Base-by-base conservation (phyloP, 2,113 vertebrate genomes). In the Papio anubis region DNA sequence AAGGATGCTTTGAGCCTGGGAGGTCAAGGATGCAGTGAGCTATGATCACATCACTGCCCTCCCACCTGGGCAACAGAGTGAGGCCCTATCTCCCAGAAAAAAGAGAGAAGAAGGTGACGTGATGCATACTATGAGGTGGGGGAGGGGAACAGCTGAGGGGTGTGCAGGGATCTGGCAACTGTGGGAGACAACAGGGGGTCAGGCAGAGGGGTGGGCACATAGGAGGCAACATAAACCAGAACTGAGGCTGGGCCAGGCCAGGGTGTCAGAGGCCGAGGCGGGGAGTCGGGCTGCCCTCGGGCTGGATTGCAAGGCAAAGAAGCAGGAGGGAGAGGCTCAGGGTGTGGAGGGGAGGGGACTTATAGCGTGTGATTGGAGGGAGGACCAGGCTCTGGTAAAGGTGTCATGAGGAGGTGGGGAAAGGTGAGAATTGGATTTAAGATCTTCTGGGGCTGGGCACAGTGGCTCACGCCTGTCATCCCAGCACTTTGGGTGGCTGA, bases 81-180 rank as follows among this genome's bases (percentile, higher is more conserved):
- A 59, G 57, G 21, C 57, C 57, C 57, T 59, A 8, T 59, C 20
- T 23, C 57, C 8, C 57, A 23, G 57, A 59, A 59, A 59, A 59
- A 59, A 59, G 57, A 59, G 57, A 59, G 57, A 59, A 59, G 21
- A 59, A 59, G 20, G 57, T 59, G 57, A 59, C 57, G 0, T 3
- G 20, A 59, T 59, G 57, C 96, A 89, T 97, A 78, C 50, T 2
- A 30, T 40, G 21, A 55, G 88, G 68, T 59, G 80, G 90, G 93
- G 89, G 66, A 75, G 66, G 87, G 93, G 50, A 73, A 21, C 68
- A 13, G 88, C 55, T 57, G 23, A 8, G 84, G 95, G 86, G 92
- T 94, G 96, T 87, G 90, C 81, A 94, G 94, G 88, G 97, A 89
- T 50, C 45, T 90, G 98, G 97, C 95, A 91, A 76, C 93, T 55